Percentiles rank a stretch among this genome's conserved stretches.
Conservation (phyloP, 2,888 invertebrate species). For the Limnephilus rhombicus region DNA sequence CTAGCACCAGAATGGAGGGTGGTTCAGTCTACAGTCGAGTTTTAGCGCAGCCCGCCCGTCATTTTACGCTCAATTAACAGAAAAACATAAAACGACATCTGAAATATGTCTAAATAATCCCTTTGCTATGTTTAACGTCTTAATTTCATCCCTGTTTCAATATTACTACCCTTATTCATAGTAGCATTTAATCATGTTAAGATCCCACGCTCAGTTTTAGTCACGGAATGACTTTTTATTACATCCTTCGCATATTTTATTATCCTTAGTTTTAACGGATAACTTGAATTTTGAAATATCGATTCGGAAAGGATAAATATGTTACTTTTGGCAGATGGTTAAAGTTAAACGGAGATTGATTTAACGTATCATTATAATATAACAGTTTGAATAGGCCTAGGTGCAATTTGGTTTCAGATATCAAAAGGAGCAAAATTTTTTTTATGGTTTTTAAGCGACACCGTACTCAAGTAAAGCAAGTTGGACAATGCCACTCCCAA, state of each 20-base stretch:
- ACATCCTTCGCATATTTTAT: background rate
- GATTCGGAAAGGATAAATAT: background rate
- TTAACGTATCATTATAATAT: background rate
- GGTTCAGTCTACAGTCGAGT: constrained; percentile 5
- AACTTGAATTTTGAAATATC: background rate
- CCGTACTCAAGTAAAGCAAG: too few relatives aligned
- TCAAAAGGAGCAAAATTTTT: background rate
- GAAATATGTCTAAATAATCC: constrained; percentile 47
- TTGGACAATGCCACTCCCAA: too few relatives aligned
- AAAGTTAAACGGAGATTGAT: background rate
- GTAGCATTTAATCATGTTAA: background rate
- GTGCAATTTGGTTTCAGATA: background rate
- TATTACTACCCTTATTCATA: background rate
- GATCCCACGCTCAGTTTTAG: constrained; percentile 39
- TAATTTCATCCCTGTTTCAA: constrained; percentile 41
- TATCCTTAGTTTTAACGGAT: background rate
- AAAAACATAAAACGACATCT: constrained; percentile 41
- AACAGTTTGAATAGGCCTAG: background rate
- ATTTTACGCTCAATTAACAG: constrained; percentile 55
- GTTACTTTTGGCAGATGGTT: background rate
- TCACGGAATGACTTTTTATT: constrained; percentile 47
- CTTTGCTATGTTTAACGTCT: constrained; percentile 40
- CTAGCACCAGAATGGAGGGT: constrained; percentile 18
- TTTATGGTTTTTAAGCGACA: too few relatives aligned
- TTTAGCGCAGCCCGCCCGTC: constrained; percentile 22